phyloP scores from a whole-genome alignment of 2,888 invertebrate species.

The Stenotaenia linearis region DNA sequence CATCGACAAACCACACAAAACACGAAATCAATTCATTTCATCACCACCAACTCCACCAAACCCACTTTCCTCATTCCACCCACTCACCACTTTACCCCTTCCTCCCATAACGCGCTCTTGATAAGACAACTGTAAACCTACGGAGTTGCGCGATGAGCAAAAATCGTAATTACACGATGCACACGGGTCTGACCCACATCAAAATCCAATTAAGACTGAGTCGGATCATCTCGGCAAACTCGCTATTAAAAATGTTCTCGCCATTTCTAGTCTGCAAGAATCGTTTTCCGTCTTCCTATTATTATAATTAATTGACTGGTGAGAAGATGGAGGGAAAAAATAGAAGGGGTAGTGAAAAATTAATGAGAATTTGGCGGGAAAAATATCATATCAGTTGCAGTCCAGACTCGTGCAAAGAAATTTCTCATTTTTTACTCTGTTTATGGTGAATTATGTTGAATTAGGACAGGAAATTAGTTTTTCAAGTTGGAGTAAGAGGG shows the following conservation, averaged over 20 bases:
- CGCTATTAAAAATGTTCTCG: slow-evolving; percentile 11
- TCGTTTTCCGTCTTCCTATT: slow-evolving; percentile 3
- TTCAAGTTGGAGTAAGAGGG: neutral
- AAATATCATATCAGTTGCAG: slow-evolving; percentile 20
- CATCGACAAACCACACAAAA: too few relatives aligned
- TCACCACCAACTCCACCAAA: too few relatives aligned
- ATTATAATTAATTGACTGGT: slow-evolving; percentile 20
- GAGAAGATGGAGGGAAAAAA: slow-evolving; percentile 14
- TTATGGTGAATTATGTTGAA: neutral
- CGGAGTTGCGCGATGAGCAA: neutral
- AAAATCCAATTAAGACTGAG: slow-evolving; percentile 23
- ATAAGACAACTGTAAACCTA: neutral
- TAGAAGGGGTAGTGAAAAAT: slow-evolving; percentile 16
- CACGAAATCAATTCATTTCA: too few relatives aligned
- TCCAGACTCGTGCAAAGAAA: slow-evolving; percentile 12
- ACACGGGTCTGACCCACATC: slow-evolving; percentile 20
- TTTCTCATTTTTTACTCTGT: neutral
- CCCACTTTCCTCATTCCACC: too few relatives aligned
- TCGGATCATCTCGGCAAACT: slow-evolving; percentile 2
- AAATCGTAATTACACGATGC: slow-evolving; percentile 21
- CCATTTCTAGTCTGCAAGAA: neutral
- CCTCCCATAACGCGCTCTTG: neutral
- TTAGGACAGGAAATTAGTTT: neutral
- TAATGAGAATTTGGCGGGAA: slow-evolving; percentile 1
- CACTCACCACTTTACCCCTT: slow-evolving; percentile 7